phyloP scores from a whole-genome alignment of 2,888 invertebrate species.

The Eurois occulta region DNA sequence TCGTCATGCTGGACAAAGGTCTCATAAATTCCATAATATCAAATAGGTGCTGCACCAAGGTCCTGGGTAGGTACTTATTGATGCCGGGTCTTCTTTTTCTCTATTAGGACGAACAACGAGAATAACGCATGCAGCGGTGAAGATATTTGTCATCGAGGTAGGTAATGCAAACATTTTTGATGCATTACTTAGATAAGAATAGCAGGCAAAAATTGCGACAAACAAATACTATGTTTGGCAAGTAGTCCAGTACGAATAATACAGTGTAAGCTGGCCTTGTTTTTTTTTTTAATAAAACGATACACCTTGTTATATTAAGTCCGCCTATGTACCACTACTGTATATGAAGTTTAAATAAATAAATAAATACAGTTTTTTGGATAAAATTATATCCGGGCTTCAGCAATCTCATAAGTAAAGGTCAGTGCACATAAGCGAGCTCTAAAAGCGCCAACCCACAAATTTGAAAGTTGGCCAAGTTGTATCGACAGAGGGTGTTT shows the following conservation, averaged over 20 bases:
- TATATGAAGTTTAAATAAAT: too few relatives aligned
- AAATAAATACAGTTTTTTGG: conserved; percentile 5
- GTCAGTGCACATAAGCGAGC: conserved; percentile 69
- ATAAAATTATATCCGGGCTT: not conserved
- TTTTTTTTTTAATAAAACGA: too few relatives aligned
- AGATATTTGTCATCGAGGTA: not conserved
- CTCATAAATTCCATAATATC: not conserved
- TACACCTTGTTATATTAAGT: too few relatives aligned
- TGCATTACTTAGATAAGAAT: not conserved
- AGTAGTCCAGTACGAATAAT: not conserved
- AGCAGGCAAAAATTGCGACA: not conserved
- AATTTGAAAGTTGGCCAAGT: conserved; percentile 88
- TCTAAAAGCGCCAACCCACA: conserved; percentile 86
- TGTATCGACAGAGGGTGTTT: conserved; percentile 80
- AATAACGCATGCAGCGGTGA: not conserved
- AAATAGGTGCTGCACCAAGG: not conserved
- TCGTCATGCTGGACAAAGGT: conserved; percentile 1
- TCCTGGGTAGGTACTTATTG: not conserved
- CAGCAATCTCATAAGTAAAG: conserved; percentile 50
- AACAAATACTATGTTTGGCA: not conserved
- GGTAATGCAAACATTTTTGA: not conserved
- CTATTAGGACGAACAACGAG: not conserved
- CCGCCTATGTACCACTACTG: too few relatives aligned
- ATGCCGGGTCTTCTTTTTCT: not conserved
- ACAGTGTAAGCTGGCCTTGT: not conserved